Evolutionary conservation across 2,888 invertebrate genomes (phyloP).

Genomic region (Aphidoletes aphidimyza): DNA sequence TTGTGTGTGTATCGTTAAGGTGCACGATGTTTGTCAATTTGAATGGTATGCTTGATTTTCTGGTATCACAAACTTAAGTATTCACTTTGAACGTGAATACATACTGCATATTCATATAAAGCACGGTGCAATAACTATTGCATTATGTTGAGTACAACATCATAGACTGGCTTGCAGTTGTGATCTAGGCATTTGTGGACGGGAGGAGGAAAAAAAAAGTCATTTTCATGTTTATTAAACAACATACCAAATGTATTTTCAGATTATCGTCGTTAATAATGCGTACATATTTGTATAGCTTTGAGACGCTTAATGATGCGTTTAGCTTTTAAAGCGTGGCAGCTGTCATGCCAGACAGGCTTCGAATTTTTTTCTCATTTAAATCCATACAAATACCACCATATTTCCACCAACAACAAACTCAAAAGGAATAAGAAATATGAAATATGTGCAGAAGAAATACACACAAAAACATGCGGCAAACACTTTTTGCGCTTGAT

Average conservation of each 20-base stretch:
- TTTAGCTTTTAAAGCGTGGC: background rate
- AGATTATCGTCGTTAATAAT: constrained; percentile 34
- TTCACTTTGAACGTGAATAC: background rate
- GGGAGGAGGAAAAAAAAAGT: background rate
- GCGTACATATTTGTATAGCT: constrained; percentile 31
- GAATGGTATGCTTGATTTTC: background rate
- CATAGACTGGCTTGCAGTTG: too few species aligned
- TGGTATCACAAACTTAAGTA: background rate
- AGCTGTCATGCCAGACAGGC: background rate
- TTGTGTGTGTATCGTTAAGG: too few species aligned
- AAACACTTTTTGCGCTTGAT: constrained; percentile 28
- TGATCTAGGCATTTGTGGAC: background rate
- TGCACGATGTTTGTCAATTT: background rate
- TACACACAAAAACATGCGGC: background rate
- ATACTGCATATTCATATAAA: background rate
- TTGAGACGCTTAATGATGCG: background rate
- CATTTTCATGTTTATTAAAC: background rate
- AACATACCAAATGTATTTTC: constrained; percentile 16
- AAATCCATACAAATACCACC: background rate
- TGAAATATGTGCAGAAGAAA: background rate
- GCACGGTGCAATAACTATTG: background rate
- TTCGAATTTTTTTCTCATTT: too few species aligned
- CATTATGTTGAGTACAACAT: background rate
- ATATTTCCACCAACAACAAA: background rate
- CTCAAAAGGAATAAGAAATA: background rate